Evolutionary conservation across 2,888 invertebrate species (phyloP).

Genomic region (Mystacides longicornis): DNA sequence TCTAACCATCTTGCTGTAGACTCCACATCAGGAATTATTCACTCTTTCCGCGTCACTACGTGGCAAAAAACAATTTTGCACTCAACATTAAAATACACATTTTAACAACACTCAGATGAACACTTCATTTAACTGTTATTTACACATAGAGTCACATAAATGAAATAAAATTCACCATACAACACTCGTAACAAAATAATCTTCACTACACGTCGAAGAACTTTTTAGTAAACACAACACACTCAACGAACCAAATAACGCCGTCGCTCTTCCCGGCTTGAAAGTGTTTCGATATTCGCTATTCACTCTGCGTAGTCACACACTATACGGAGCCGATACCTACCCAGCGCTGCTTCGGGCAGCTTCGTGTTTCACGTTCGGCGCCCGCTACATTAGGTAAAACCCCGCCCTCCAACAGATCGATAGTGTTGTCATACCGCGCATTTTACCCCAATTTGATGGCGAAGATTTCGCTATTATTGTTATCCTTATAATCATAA

Average conservation of each 20-base stretch:
- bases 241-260: conserved; percentile 16
- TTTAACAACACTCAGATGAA: conserved; percentile 44
- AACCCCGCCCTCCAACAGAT: conserved; percentile 20
- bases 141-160: conserved; percentile 37
- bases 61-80: conserved; percentile 53
- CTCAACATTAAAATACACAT: conserved; percentile 48
- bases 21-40: conserved; percentile 79
- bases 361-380: not conserved
- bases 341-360: not conserved
- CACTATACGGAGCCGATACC: not conserved
- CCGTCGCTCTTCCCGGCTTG: conserved; percentile 21
- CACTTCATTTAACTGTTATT: conserved; percentile 49
- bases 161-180: conserved; percentile 16
- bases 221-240: conserved; percentile 18
- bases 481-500: too few species aligned
- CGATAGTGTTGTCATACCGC: conserved; percentile 19
- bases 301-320: not conserved
- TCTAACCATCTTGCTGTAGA: conserved; percentile 99
- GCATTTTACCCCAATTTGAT: too few species aligned
- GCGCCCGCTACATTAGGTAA: conserved; percentile 7
- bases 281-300: conserved; percentile 12
- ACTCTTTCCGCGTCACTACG: conserved; percentile 53
- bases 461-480: too few species aligned
- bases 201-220: conserved; percentile 11
- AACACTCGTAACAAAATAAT: conserved; percentile 11